Percentiles rank a stretch among this genome's conserved stretches.
Evolutionary conservation across 2,113 vertebrate genomes (phyloP).

Genomic region (Calidris pugnax): DNA sequence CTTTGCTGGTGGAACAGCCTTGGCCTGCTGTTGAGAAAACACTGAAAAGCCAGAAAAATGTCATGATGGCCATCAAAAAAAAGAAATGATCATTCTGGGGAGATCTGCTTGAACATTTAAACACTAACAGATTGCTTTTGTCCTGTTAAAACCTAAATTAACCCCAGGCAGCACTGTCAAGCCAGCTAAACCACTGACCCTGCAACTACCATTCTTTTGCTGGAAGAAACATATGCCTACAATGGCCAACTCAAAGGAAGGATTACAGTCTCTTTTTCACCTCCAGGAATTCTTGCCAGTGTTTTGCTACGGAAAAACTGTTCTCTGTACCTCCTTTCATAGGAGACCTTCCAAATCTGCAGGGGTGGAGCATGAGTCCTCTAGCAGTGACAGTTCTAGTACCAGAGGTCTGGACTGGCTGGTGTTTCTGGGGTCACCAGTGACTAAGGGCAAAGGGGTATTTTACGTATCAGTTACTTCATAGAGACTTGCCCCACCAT

Average conservation of each 20-base stretch:
- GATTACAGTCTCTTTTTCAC: neutral
- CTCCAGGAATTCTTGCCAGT: slow-evolving; percentile 4
- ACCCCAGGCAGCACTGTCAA: slow-evolving; percentile 7
- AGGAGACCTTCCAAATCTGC: neutral
- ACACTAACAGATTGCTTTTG: neutral
- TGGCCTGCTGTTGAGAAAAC: neutral
- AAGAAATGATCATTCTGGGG: neutral
- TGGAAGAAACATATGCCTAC: neutral
- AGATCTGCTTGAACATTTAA: neutral
- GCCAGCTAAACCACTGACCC: slow-evolving; percentile 20
- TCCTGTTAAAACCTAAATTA: slow-evolving; percentile 31
- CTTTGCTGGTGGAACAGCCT: neutral
- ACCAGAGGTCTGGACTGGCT: neutral
- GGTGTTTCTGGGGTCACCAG: neutral
- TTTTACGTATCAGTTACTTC: neutral
- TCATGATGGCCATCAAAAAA: neutral
- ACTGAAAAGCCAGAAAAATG: slow-evolving; percentile 36
- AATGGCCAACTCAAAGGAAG: slow-evolving; percentile 1
- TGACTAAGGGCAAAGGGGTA: neutral
- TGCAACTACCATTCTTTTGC: neutral
- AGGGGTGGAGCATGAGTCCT: neutral
- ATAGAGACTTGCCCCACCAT: neutral
- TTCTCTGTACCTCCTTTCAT: neutral
- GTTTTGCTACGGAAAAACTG: slow-evolving; percentile 20
- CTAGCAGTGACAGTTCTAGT: neutral